Percentiles rank a stretch among this genome's conserved stretches.
Conservation (phyloP, 2,888 invertebrate genomes). For the Harpalus rubripes region DNA sequence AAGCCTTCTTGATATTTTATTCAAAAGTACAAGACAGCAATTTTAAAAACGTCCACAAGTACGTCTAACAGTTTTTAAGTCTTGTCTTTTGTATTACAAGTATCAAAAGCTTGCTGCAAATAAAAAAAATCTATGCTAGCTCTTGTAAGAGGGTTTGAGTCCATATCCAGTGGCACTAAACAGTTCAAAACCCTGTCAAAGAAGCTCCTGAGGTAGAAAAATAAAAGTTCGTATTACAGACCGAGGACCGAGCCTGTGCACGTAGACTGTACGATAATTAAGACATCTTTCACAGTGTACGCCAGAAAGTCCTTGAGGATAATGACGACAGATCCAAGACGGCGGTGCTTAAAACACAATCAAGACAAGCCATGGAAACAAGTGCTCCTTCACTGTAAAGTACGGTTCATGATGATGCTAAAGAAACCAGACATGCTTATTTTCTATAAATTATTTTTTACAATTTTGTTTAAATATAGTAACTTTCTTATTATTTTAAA, state of each 20-base stretch:
- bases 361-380: conserved; percentile 63
- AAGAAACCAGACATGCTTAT: background rate
- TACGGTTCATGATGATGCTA: conserved; percentile 19
- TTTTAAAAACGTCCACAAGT: background rate
- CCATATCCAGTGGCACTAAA: conserved; percentile 32
- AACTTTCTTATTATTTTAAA: too few relatives aligned
- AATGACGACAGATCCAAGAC: conserved; percentile 62
- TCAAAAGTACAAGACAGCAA: conserved; percentile 5
- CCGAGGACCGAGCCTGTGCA: conserved; percentile 12
- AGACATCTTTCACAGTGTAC: conserved; percentile 63
- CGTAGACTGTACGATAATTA: conserved; percentile 60
- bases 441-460: background rate
- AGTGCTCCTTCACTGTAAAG: conserved; percentile 52
- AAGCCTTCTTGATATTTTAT: background rate
- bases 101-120: background rate
- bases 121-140: background rate
- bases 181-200: conserved; percentile 24
- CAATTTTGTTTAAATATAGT: background rate
- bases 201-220: conserved; percentile 24
- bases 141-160: background rate
- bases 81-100: conserved; percentile 2
- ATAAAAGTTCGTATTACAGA: conserved; percentile 51
- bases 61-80: background rate
- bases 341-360: conserved; percentile 63
- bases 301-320: conserved; percentile 62